These are phyloP conservation scores for Falco berigora DNA, from an alignment of 2,797 vertebrate genomes.

Conservation along the genomic window DNA sequence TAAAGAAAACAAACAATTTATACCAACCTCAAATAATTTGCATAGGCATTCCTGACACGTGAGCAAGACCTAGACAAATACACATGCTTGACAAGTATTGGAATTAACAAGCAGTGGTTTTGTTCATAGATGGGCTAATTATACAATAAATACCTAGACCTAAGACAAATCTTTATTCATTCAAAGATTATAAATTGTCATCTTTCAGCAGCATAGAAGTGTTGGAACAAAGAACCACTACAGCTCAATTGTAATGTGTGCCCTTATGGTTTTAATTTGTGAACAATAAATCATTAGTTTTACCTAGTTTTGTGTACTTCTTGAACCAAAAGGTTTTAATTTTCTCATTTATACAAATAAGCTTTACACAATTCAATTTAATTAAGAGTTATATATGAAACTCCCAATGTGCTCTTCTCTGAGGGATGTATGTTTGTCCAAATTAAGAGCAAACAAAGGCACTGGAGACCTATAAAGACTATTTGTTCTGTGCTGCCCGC, in stretches of 20 bases:
- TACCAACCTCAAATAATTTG: not conserved
- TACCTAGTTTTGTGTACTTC: constrained; percentile 28
- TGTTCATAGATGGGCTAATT: constrained; percentile 1
- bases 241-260: not conserved
- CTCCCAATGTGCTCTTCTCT: constrained; percentile 19
- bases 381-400: constrained; percentile 40
- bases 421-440: constrained; percentile 10
- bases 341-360: constrained; percentile 62
- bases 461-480: not conserved
- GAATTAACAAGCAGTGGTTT: not conserved
- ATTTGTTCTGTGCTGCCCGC: constrained; percentile 17
- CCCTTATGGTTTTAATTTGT: constrained; percentile 52
- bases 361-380: constrained; percentile 43
- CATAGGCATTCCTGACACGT: not conserved
- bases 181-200: constrained; percentile 25
- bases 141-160: not conserved
- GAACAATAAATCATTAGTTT: constrained; percentile 58
- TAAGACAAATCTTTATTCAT: constrained; percentile 11
- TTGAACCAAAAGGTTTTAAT: constrained; percentile 55
- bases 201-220: constrained; percentile 33
- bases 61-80: not conserved
- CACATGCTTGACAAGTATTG: not conserved
- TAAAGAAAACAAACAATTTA: not conserved
- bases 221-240: constrained; percentile 48
- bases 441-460: constrained; percentile 42